These are phyloP conservation scores for Saguinus imperator DNA, from an alignment of 2,113 vertebrate genomes.

Conservation along the genomic window DNA sequence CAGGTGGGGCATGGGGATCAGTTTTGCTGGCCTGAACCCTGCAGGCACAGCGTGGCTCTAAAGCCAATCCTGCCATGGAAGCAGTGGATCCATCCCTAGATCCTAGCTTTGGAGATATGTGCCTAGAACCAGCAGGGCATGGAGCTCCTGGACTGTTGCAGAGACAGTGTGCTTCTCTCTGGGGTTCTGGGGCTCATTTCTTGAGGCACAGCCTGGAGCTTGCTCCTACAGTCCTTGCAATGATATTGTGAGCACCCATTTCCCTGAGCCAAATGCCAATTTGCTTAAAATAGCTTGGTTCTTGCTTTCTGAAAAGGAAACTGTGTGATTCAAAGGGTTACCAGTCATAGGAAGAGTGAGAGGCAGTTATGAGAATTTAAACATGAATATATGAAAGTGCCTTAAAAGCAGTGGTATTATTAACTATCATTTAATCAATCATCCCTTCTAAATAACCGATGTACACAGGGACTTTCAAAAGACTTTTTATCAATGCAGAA, in stretches of 20 bases:
- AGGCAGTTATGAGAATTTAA: background rate
- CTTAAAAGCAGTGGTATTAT: background rate
- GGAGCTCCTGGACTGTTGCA: rapidly evolving
- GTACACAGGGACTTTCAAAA: background rate
- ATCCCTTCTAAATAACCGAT: background rate
- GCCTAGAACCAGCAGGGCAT: background rate
- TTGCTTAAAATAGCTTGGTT: slow-evolving; percentile 18
- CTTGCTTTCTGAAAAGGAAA: background rate
- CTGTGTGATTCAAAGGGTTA: background rate
- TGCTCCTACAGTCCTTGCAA: background rate
- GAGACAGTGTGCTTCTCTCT: background rate
- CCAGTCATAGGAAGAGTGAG: background rate
- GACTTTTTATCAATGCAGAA: background rate
- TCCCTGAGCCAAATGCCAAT: background rate
- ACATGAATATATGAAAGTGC: background rate
- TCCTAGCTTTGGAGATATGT: background rate
- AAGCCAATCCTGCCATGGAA: background rate
- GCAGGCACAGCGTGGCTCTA: rapidly evolving
- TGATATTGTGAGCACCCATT: background rate
- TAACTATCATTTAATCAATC: background rate
- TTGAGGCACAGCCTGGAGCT: background rate
- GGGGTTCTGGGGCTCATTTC: background rate
- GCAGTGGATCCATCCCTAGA: no score
- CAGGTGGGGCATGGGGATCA: background rate
- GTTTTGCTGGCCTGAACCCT: background rate